Evolutionary conservation across 1,140 invertebrate species (phyloP).

Genomic region (Sipha flava): DNA sequence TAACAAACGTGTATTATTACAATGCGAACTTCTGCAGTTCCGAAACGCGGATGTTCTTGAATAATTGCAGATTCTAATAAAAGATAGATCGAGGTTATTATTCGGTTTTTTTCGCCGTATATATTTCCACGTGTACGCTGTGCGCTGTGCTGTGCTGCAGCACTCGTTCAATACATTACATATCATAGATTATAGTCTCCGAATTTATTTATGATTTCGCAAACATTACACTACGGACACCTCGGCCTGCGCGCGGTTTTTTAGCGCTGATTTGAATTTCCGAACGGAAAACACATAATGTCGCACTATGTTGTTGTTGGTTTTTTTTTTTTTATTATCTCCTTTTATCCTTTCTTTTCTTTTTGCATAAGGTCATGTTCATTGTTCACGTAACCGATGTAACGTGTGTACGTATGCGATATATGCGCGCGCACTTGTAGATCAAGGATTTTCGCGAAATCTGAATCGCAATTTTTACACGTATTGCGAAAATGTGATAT

Average conservation of each 20-base stretch:
- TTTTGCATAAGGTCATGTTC: not conserved
- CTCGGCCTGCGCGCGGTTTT: no score
- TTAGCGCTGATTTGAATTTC: not conserved
- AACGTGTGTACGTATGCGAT: not conserved
- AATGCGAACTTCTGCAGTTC: not conserved
- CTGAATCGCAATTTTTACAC: conserved; percentile 4
- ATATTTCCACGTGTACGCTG: no score
- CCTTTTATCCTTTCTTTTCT: not conserved
- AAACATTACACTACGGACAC: not conserved
- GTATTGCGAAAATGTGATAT: conserved; percentile 13
- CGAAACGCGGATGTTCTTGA: not conserved
- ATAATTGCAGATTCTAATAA: conserved; percentile 11
- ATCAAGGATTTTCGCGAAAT: conserved; percentile 23
- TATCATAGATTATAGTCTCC: no score
- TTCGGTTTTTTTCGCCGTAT: not conserved
- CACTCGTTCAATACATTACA: no score
- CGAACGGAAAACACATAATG: not conserved
- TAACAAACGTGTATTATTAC: not conserved
- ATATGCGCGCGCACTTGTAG: not conserved
- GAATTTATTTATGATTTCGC: conserved; percentile 18
- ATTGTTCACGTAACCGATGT: not conserved
- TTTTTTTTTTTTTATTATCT: not conserved
- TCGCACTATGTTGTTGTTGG: not conserved
- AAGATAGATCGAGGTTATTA: not conserved
- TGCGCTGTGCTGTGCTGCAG: no score